These are phyloP conservation scores for Hedychridium roseum DNA, from an alignment of 2,888 invertebrate genomes.

Conservation along the genomic window DNA sequence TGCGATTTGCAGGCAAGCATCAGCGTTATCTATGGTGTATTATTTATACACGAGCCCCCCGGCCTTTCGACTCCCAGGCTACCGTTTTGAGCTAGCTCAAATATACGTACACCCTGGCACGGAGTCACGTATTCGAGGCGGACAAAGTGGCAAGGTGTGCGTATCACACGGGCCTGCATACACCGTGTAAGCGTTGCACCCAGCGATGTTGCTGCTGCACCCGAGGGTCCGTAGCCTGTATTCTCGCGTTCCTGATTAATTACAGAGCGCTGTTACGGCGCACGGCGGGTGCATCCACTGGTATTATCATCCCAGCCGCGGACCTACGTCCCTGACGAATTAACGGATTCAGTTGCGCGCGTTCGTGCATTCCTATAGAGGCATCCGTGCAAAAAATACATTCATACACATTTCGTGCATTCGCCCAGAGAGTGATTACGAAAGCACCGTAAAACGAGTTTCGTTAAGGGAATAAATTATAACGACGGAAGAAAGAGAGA, in stretches of 20 bases:
- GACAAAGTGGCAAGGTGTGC: not conserved
- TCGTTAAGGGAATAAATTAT: no score
- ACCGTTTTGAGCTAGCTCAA: conserved; percentile 4
- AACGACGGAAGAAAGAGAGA: no score
- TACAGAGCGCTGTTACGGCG: conserved; percentile 40
- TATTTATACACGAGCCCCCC: conserved; percentile 32
- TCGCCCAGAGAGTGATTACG: no score
- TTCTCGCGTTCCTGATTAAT: conserved; percentile 46
- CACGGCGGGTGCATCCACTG: conserved; percentile 21
- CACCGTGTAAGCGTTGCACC: conserved; percentile 28
- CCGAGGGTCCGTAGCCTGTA: conserved; percentile 20
- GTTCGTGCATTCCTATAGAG: no score
- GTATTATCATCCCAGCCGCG: conserved; percentile 32
- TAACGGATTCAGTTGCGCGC: conserved; percentile 27
- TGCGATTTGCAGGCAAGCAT: conserved; percentile 32
- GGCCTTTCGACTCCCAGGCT: conserved; percentile 4
- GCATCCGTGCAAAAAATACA: no score
- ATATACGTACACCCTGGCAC: not conserved
- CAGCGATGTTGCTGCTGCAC: conserved; percentile 4
- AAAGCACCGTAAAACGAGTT: no score
- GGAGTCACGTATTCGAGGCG: not conserved
- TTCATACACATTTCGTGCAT: no score
- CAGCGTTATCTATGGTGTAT: conserved; percentile 29
- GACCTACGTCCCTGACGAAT: conserved; percentile 34
- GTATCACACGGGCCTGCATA: conserved; percentile 17